Conservation (phyloP, 1,140 invertebrate species). For the Mycetomoellerius zeteki region DNA sequence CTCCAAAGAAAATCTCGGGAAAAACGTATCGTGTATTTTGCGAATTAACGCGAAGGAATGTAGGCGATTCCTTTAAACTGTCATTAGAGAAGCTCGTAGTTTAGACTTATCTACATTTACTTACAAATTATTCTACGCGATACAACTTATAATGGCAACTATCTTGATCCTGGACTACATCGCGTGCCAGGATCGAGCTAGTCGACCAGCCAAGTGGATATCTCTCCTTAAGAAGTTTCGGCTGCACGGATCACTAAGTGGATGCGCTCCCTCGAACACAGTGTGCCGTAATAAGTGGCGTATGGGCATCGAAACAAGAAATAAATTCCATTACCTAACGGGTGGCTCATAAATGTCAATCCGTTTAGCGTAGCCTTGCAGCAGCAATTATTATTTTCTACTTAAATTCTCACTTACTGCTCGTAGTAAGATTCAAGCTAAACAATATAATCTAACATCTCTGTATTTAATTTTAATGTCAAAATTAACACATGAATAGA, state of each 20-base stretch:
- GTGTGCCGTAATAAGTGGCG: conserved; percentile 50
- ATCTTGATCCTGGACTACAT: conserved; percentile 39
- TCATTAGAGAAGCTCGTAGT: conserved; percentile 33
- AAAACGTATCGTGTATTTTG: not conserved
- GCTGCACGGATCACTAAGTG: conserved; percentile 56
- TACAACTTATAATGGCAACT: conserved; percentile 13
- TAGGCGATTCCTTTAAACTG: not conserved
- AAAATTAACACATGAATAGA: not conserved
- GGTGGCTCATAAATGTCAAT: conserved; percentile 29
- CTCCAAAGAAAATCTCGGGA: not conserved
- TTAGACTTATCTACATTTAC: conserved; percentile 29
- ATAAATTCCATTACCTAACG: conserved; percentile 59
- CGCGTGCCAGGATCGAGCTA: conserved; percentile 55
- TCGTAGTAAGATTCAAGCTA: not conserved
- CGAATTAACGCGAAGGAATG: conserved; percentile 26
- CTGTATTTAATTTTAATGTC: not conserved
- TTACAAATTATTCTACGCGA: not conserved
- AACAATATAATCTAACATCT: not conserved
- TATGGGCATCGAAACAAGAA: conserved; percentile 56
- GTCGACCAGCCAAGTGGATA: conserved; percentile 10
- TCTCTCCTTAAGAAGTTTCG: conserved; percentile 51
- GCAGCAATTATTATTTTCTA: conserved; percentile 14
- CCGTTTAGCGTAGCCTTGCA: not conserved
- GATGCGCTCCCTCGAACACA: conserved; percentile 51
- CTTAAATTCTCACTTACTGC: not conserved